Evolutionary conservation across 2,797 vertebrate species (phyloP).

Genomic region (Sphenodon punctatus): DNA sequence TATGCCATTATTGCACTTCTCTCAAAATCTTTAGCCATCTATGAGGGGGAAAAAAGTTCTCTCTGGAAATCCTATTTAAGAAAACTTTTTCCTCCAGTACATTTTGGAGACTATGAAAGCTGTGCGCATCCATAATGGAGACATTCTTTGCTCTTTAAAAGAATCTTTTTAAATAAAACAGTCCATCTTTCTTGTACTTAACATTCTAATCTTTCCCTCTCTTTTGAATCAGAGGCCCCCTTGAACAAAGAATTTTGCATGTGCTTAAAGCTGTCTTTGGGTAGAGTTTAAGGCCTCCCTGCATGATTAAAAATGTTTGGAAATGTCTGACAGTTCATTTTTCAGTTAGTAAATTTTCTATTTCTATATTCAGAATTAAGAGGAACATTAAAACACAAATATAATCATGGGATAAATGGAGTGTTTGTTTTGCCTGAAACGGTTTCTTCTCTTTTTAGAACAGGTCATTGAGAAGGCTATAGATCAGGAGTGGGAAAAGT

Average conservation of each 20-base stretch:
- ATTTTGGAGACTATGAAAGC: background rate
- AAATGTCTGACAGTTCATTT: slow-evolving; percentile 41
- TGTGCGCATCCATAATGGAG: background rate
- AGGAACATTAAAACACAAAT: slow-evolving; percentile 12
- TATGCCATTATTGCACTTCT: slow-evolving; percentile 12
- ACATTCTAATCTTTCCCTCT: background rate
- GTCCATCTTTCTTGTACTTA: background rate
- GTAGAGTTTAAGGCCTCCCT: background rate
- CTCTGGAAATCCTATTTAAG: slow-evolving; percentile 39
- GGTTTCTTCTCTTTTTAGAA: too few relatives aligned
- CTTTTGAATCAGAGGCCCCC: slow-evolving; percentile 6
- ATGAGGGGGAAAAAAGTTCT: slow-evolving; percentile 32
- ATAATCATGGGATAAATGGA: slow-evolving; percentile 15
- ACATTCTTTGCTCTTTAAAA: slow-evolving; percentile 16
- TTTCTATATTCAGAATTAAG: slow-evolving; percentile 31
- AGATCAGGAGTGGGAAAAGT: too few relatives aligned
- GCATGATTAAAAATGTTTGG: slow-evolving; percentile 25
- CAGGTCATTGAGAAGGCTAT: too few relatives aligned
- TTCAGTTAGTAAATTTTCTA: slow-evolving; percentile 54
- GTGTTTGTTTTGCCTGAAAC: slow-evolving; percentile 1
- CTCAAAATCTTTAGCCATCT: background rate
- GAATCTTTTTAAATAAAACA: slow-evolving; percentile 34
- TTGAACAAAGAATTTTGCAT: slow-evolving; percentile 17
- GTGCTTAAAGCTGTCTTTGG: slow-evolving; percentile 20
- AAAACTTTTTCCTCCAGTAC: background rate